A percentile compares a stretch with the other conserved stretches of the same genome.
Evolutionary conservation across 2,888 invertebrate species (phyloP).

Genomic region (Gymnosoma rotundatum): DNA sequence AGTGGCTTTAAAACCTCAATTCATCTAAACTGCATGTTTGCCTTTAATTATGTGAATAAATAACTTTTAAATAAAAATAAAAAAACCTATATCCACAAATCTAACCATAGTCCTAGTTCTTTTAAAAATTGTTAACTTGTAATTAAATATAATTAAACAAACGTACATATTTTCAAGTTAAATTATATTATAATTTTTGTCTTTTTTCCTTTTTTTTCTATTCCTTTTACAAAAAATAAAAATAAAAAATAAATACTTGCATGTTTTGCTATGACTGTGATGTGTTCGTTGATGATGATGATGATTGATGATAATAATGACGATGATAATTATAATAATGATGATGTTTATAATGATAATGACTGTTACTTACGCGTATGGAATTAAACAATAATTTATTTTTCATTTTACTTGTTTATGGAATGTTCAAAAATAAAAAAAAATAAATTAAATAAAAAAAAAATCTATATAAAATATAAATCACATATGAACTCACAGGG

Average conservation of each 20-base stretch:
- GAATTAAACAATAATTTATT: slow-evolving; percentile 55
- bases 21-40: slow-evolving; percentile 36
- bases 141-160: slow-evolving; percentile 43
- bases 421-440: slow-evolving; percentile 57
- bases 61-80: slow-evolving; percentile 6
- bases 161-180: slow-evolving; percentile 35
- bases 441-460: slow-evolving; percentile 19
- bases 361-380: slow-evolving; percentile 66
- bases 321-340: slow-evolving; percentile 41
- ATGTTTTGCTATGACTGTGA: slow-evolving; percentile 69
- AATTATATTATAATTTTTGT: slow-evolving; percentile 63
- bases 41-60: slow-evolving; percentile 8
- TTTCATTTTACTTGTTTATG: slow-evolving; percentile 60
- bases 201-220: slow-evolving; percentile 62
- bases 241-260: slow-evolving; percentile 59
- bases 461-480: slow-evolving; percentile 52
- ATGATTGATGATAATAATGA: slow-evolving; percentile 51
- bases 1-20: not conserved
- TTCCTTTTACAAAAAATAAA: slow-evolving; percentile 55
- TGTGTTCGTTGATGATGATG: slow-evolving; percentile 56
- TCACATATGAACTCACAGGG: slow-evolving; percentile 87
- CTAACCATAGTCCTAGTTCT: slow-evolving; percentile 14
- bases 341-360: slow-evolving; percentile 53
- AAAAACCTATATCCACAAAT: not conserved
- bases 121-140: slow-evolving; percentile 49